Base-by-base conservation (phyloP, 2,888 invertebrate species). In the Thereva nobilitata region DNA sequence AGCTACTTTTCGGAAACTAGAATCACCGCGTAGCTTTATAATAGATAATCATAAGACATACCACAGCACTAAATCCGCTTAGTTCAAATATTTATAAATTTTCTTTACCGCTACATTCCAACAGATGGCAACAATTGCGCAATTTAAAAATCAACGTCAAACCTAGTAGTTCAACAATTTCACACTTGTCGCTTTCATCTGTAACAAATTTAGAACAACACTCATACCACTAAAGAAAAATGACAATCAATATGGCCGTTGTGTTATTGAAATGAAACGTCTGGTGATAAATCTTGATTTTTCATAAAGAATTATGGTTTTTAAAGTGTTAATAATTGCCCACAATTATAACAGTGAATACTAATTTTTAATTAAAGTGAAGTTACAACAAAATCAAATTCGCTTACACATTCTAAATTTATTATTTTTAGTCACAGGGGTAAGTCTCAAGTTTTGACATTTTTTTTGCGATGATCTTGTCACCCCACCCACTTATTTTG, bases 211-310 rank as follows among this genome's bases (percentile, higher is more conserved):
- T 34, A 34, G 57, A 56, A 42, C 42, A 56, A 23, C 23, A 23
- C 41, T 23, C 34, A 57, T 12, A 57, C 57, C 8, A 8, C 12
- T 4, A 47, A 35, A 64, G 37, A 45, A 54, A 67, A 64, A 6
- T 52, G 53, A 67, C 63, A 63, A 53, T 40, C 68, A 68, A 68
- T 50, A 68, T 68, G 68, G 68, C 68, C 68, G 68, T 68, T 52
- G 65, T 68, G 68, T 68, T 59, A 61, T 55, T 59, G 42, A 65
- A 61, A 50, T 41, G 49, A 59, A 54, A 68, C 65, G 68, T 68
- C 68, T 68, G 68, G 65, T 50, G 49, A 41, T 37, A 68, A 68
- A 65, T 35, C 66, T 54, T 10, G 2, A n/a, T 59, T 45, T 61
- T 68, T 66, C 50, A 61, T 42, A 34, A 42, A 49, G 41, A 66